These are phyloP conservation scores for Phaethon lepturus DNA, from an alignment of 2,113 vertebrate species.

Conservation along the genomic window DNA sequence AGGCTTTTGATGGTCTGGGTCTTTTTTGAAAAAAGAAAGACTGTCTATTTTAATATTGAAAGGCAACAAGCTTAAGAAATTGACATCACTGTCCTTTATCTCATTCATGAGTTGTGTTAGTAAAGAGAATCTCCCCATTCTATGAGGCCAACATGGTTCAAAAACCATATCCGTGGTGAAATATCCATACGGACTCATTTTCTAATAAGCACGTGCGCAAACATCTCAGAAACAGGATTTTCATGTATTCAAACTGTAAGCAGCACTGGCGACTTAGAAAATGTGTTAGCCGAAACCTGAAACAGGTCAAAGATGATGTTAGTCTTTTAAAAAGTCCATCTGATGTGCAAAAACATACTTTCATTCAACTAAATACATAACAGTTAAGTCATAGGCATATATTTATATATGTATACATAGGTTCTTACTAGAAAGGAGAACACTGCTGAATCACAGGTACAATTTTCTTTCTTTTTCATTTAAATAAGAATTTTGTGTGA, in stretches of 20 bases:
- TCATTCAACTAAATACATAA: conserved; percentile 77
- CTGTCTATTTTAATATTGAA: conserved; percentile 79
- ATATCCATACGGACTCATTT: conserved; percentile 90
- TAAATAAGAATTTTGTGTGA: conserved; percentile 41
- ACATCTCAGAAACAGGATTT: conserved; percentile 97
- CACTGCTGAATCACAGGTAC: conserved; percentile 19
- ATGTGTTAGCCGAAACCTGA: conserved; percentile 97
- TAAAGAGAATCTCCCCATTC: conserved; percentile 86
- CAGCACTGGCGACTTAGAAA: conserved; percentile 93
- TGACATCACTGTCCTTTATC: conserved; percentile 82
- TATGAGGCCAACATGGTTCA: conserved; percentile 81
- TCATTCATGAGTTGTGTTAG: conserved; percentile 88
- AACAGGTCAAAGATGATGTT: conserved; percentile 93
- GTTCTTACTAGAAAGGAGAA: conserved; percentile 7
- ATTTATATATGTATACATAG: conserved; percentile 82
- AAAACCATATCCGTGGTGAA: conserved; percentile 88
- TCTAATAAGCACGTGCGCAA: conserved; percentile 91
- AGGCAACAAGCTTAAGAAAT: conserved; percentile 88
- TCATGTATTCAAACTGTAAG: conserved; percentile 97
- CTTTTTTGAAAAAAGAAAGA: conserved; percentile 51
- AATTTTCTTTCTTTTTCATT: conserved; percentile 43
- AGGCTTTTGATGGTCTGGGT: conserved; percentile 68
- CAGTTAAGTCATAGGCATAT: conserved; percentile 76
- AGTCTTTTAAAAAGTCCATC: conserved; percentile 84
- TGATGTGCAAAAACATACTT: conserved; percentile 77